Evolutionary conservation across 2,113 vertebrate species (phyloP).

Genomic region (Pyxicephalus adspersus): DNA sequence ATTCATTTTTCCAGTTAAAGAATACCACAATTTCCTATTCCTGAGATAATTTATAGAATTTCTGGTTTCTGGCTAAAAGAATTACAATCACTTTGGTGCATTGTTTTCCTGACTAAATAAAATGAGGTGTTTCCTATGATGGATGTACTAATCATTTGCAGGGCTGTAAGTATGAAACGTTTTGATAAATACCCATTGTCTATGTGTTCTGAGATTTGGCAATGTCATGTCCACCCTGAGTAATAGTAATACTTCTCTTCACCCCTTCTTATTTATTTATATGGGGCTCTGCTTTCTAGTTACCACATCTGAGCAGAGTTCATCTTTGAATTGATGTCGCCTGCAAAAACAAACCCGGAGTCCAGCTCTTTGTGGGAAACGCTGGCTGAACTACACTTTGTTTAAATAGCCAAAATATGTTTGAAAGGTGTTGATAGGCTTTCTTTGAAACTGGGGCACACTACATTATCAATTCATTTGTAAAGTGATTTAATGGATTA

Average conservation of each 20-base stretch:
- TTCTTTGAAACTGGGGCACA: slow-evolving; percentile 48
- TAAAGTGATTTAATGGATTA: slow-evolving; percentile 38
- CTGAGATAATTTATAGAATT: slow-evolving; percentile 3
- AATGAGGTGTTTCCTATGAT: slow-evolving; percentile 34
- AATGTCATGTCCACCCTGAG: slow-evolving; percentile 49
- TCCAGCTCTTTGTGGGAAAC: slow-evolving; percentile 49
- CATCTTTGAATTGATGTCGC: slow-evolving; percentile 52
- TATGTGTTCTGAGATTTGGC: slow-evolving; percentile 30
- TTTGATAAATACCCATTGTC: slow-evolving; percentile 40
- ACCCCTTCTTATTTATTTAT: slow-evolving; percentile 55
- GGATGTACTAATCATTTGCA: slow-evolving; percentile 26
- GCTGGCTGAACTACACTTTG: slow-evolving; percentile 28
- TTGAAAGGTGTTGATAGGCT: slow-evolving; percentile 54
- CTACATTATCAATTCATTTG: slow-evolving; percentile 53
- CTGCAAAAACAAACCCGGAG: slow-evolving; percentile 52
- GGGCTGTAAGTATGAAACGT: slow-evolving; percentile 2
- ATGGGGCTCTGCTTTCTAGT: slow-evolving; percentile 38
- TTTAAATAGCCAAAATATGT: slow-evolving; percentile 51
- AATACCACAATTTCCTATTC: not conserved
- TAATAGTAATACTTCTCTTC: slow-evolving; percentile 52
- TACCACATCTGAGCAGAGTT: slow-evolving; percentile 49
- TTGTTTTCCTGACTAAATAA: slow-evolving; percentile 33
- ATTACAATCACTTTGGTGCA: slow-evolving; percentile 25
- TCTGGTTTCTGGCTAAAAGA: slow-evolving; percentile 25
- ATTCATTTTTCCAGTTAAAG: not conserved